These are phyloP conservation scores for Callocephalon fimbriatum DNA, from an alignment of 2,113 vertebrate genomes.

Conservation along the genomic window DNA sequence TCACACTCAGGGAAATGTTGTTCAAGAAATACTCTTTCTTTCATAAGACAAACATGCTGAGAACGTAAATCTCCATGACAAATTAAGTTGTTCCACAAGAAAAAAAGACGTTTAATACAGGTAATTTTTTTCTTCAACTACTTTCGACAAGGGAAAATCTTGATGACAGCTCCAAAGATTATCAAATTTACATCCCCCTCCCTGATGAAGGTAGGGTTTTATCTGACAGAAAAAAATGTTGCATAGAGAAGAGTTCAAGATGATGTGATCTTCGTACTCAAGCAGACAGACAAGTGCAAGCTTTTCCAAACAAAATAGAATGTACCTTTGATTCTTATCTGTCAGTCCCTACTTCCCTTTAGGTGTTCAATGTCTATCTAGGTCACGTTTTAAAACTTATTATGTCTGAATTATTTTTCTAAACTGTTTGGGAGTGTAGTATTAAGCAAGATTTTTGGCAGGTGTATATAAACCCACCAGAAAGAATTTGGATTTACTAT, in stretches of 20 bases:
- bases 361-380: not conserved
- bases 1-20: not conserved
- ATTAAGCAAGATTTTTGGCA: not conserved
- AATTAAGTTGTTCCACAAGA: not conserved
- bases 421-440: not conserved
- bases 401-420: not conserved
- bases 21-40: not conserved
- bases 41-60: not conserved
- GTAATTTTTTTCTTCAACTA: not conserved
- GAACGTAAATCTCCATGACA: not conserved
- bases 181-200: not conserved
- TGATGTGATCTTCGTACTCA: not conserved
- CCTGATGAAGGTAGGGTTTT: not conserved
- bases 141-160: not conserved
- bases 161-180: not conserved
- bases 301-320: not conserved
- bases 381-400: not conserved
- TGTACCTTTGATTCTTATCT: not conserved
- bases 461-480: not conserved
- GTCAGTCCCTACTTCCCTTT: not conserved
- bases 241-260: not conserved
- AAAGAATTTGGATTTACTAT: not conserved
- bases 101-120: not conserved
- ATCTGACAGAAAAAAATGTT: not conserved
- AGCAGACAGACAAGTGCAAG: not conserved